These are phyloP conservation scores for Troides helena DNA, from an alignment of 2,888 invertebrate species.

Conservation along the genomic window DNA sequence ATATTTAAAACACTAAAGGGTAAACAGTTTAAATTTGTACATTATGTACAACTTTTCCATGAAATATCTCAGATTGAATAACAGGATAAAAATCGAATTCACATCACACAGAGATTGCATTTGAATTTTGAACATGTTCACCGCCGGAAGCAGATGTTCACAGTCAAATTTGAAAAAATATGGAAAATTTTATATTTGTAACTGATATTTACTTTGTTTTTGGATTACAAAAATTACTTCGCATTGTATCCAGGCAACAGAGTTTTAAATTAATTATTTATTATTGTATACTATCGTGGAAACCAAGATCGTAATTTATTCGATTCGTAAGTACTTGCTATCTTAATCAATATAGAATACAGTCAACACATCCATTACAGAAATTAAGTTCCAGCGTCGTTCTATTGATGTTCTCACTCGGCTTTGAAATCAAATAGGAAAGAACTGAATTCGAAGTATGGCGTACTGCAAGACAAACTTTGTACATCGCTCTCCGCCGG, in stretches of 20 bases:
- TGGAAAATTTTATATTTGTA: constrained; percentile 76
- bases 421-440: constrained; percentile 16
- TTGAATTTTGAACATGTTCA: constrained; percentile 76
- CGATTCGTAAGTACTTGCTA: no score
- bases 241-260: no score
- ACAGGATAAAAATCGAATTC: constrained; percentile 36
- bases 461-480: constrained; percentile 18
- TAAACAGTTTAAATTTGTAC: no score
- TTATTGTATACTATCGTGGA: no score
- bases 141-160: constrained; percentile 66
- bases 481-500: constrained; percentile 38
- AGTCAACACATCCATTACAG: no score
- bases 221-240: background rate
- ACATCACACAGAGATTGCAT: constrained; percentile 59
- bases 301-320: no score
- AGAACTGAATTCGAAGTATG: constrained; percentile 11
- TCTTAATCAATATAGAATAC: no score
- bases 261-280: no score
- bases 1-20: no score
- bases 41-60: background rate
- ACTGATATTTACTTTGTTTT: constrained; percentile 34
- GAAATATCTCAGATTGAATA: background rate
- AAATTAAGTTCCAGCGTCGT: background rate
- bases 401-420: background rate
- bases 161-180: constrained; percentile 62